A percentile compares a stretch with the other conserved stretches of the same genome.
Evolutionary conservation across 2,113 vertebrate species (phyloP).

Genomic region (Irena cyanogastra): DNA sequence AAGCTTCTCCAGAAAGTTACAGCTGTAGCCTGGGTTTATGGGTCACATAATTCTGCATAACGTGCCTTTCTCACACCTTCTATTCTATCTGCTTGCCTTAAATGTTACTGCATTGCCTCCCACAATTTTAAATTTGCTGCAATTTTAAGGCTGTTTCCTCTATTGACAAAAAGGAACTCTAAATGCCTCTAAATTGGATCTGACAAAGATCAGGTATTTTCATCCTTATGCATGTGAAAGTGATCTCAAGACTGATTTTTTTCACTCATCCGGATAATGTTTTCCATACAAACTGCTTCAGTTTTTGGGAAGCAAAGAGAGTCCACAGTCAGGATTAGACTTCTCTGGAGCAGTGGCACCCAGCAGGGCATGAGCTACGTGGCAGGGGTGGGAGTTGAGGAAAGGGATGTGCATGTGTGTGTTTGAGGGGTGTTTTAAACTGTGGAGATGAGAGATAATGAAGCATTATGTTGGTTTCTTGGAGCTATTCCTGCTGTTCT

Average conservation of each 20-base stretch:
- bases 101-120: background rate
- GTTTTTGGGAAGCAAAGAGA: background rate
- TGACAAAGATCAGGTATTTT: slow-evolving; percentile 15
- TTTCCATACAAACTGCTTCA: background rate
- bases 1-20: background rate
- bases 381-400: background rate
- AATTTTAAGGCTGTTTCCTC: background rate
- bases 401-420: background rate
- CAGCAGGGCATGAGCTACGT: background rate
- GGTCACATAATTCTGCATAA: background rate
- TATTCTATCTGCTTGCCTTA: background rate
- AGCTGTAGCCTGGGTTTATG: background rate
- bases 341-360: background rate
- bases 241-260: background rate
- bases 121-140: background rate
- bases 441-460: background rate
- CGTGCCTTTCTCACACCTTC: background rate
- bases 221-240: background rate
- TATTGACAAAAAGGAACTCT: background rate
- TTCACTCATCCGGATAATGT: background rate
- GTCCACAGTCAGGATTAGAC: background rate
- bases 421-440: background rate
- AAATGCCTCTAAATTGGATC: background rate
- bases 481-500: background rate
- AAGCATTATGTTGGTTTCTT: background rate